phyloP scores from a whole-genome alignment of 2,888 invertebrate species.

The Parthenolecanium corni region DNA sequence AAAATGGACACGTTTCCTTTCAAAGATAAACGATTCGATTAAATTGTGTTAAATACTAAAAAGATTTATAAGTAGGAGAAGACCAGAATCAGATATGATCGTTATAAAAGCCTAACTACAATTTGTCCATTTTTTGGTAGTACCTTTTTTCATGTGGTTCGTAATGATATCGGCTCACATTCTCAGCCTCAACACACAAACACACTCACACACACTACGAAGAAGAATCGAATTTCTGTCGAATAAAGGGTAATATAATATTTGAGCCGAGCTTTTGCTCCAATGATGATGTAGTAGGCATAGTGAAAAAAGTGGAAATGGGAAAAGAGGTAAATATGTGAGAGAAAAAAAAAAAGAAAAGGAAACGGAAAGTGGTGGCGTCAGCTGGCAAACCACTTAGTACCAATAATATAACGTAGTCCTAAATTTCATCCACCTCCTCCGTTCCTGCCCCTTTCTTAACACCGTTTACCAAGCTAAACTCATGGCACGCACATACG shows the following conservation, averaged over 20 bases:
- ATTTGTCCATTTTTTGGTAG: too few species aligned
- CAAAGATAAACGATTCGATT: too few species aligned
- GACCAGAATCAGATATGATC: too few species aligned
- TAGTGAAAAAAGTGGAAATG: not conserved
- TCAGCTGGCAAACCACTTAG: slow-evolving; percentile 27
- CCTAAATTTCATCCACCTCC: slow-evolving; percentile 25
- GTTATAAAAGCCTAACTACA: too few species aligned
- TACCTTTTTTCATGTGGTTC: too few species aligned
- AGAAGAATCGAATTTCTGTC: slow-evolving; percentile 14
- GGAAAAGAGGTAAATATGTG: not conserved
- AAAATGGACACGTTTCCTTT: too few species aligned
- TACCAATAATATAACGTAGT: slow-evolving; percentile 28
- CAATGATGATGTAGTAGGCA: not conserved
- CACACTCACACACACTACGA: not conserved
- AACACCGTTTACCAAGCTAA: too few species aligned
- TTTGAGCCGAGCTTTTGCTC: slow-evolving; percentile 1
- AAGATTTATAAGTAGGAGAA: too few species aligned
- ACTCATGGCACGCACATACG: not conserved
- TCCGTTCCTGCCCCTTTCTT: not conserved
- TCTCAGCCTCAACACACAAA: too few species aligned
- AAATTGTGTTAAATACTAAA: too few species aligned
- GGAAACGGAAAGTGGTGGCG: slow-evolving; percentile 19
- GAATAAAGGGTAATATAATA: slow-evolving; percentile 6
- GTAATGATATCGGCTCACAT: too few species aligned
- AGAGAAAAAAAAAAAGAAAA: slow-evolving; percentile 11